phyloP scores from a whole-genome alignment of 37 sponge, comb jelly and placozoan genomes.

The Haliclona indistincta region DNA sequence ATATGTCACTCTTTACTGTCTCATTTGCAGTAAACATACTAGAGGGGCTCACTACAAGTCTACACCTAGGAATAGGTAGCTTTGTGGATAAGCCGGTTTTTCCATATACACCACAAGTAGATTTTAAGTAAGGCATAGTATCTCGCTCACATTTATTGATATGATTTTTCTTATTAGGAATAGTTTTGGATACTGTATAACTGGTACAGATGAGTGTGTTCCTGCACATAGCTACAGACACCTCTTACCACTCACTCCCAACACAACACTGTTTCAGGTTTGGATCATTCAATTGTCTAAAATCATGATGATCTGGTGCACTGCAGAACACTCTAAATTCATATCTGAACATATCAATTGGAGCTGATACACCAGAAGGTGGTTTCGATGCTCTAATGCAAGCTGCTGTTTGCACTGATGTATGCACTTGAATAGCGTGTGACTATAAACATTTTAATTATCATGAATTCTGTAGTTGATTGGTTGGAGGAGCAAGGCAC shows the following conservation, averaged over 20 bases:
- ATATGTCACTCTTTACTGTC: background rate
- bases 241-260: no score
- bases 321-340: no score
- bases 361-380: background rate
- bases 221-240: no score
- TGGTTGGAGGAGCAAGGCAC: constrained; percentile 52
- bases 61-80: background rate
- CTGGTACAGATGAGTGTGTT: no score
- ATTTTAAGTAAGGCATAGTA: no score
- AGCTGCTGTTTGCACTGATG: background rate
- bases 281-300: no score
- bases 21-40: background rate
- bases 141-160: no score
- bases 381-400: background rate
- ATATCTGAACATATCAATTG: no score
- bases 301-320: no score
- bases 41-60: background rate
- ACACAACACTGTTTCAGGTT: no score
- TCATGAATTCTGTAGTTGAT: constrained; percentile 16
- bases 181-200: no score
- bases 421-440: background rate
- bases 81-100: background rate
- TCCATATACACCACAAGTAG: background rate
- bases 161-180: no score
- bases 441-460: background rate